A percentile compares a stretch with the other conserved stretches of the same genome.
Evolutionary conservation across 2,797 vertebrate genomes (phyloP).

Genomic region (Lindbergichthys nudifrons): DNA sequence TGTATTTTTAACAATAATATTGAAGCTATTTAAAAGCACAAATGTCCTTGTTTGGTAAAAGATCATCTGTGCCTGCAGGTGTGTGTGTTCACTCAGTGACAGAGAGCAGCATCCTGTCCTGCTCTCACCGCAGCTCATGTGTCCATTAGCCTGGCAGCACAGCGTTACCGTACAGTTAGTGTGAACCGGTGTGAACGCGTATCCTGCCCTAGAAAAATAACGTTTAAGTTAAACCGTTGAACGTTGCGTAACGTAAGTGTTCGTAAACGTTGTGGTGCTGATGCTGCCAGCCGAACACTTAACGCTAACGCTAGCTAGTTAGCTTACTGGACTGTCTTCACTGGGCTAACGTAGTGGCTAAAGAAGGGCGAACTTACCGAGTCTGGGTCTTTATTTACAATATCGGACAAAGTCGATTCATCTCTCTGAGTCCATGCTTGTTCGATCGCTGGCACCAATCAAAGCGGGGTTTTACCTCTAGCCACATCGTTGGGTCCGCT

Average conservation of each 20-base stretch:
- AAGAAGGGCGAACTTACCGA: conserved; percentile 50
- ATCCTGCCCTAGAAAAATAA: neutral
- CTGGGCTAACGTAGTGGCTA: conserved; percentile 18
- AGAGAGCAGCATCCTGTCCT: no score
- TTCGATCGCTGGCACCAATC: neutral
- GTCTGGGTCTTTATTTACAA: neutral
- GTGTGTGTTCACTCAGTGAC: no score
- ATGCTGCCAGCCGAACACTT: conserved; percentile 48
- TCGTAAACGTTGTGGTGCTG: conserved; percentile 47
- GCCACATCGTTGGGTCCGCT: conserved; percentile 60
- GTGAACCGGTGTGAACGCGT: no score
- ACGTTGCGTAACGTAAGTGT: neutral
- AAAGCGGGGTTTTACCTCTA: neutral
- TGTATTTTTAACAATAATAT: neutral
- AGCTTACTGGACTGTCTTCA: conserved; percentile 24
- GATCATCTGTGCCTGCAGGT: neutral
- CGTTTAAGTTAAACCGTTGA: rapidly evolving
- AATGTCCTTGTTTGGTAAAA: neutral
- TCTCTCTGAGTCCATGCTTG: neutral
- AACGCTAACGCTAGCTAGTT: conserved; percentile 26
- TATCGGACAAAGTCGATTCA: conserved; percentile 17
- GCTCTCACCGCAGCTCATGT: neutral
- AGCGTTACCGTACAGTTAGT: no score
- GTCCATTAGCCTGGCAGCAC: no score
- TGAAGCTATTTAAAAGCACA: neutral